Conservation (phyloP, 2,888 invertebrate species). For the Drosophila helvetica region DNA sequence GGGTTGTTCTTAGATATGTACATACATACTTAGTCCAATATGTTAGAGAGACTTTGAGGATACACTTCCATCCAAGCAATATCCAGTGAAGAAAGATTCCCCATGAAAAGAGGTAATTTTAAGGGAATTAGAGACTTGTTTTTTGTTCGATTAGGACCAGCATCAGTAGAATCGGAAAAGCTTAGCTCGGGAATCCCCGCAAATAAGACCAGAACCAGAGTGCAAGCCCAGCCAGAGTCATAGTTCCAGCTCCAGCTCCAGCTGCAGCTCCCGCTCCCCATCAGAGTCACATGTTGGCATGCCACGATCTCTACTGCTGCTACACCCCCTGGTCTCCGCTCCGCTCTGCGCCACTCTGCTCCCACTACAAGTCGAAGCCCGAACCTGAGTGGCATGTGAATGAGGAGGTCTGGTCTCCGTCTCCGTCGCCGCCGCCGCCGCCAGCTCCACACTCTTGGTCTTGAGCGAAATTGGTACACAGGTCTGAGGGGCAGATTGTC, state of each 20-base stretch:
- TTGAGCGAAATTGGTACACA: conserved; percentile 53
- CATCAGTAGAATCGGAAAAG: too few species aligned
- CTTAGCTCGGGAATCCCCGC: background rate
- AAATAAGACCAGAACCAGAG: background rate
- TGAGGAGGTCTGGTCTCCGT: conserved; percentile 49
- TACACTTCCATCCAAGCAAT: too few species aligned
- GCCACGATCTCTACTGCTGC: conserved; percentile 54
- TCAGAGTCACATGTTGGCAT: conserved; percentile 60
- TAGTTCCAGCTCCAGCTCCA: conserved; percentile 5
- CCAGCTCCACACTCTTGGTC: conserved; percentile 13
- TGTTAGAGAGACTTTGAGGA: too few species aligned
- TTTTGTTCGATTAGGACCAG: background rate
- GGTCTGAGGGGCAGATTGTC: conserved; percentile 66
- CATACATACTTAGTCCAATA: too few species aligned
- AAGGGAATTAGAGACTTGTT: background rate
- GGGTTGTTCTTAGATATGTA: too few species aligned
- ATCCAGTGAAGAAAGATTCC: background rate
- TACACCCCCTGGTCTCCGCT: conserved; percentile 20
- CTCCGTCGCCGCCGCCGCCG: background rate
- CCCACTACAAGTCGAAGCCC: conserved; percentile 9
- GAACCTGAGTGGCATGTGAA: conserved; percentile 75
- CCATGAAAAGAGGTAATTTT: background rate
- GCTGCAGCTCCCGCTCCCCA: background rate
- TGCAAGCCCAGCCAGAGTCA: conserved; percentile 5
- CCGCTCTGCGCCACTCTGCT: conserved; percentile 28